A percentile compares a stretch with the other conserved stretches of the same genome.
Evolutionary conservation across 2,113 vertebrate species (phyloP).

Genomic region (Malurus alboscapulatus): DNA sequence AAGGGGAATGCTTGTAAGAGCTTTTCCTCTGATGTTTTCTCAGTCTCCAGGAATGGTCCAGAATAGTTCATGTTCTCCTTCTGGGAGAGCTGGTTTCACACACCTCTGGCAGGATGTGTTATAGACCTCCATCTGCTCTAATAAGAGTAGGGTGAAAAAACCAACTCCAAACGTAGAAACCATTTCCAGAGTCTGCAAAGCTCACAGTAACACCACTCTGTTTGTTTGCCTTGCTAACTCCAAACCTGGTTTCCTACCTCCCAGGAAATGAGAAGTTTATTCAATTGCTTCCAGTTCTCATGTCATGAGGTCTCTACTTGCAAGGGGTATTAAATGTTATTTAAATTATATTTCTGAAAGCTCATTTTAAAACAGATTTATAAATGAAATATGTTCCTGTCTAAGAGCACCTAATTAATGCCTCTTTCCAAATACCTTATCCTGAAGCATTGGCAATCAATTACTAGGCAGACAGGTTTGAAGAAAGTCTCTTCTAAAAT

Average conservation of each 20-base stretch:
- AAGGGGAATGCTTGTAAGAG: not conserved
- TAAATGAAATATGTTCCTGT: not conserved
- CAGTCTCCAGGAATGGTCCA: not conserved
- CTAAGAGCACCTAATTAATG: not conserved
- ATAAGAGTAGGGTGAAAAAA: not conserved
- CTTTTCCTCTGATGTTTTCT: not conserved
- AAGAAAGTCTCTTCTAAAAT: not conserved
- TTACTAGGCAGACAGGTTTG: conserved; percentile 20
- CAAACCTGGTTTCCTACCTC: not conserved
- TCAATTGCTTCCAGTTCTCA: not conserved
- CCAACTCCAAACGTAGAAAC: not conserved
- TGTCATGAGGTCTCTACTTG: not conserved
- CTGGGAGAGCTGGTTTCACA: not conserved
- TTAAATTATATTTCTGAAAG: not conserved
- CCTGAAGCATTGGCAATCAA: conserved; percentile 30
- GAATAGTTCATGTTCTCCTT: not conserved
- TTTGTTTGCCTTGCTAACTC: not conserved
- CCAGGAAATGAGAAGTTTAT: not conserved
- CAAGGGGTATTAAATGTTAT: not conserved
- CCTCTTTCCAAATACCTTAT: conserved; percentile 29
- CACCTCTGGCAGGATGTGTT: not conserved
- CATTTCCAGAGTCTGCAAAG: not conserved
- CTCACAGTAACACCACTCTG: not conserved
- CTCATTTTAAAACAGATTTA: not conserved
- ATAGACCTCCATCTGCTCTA: not conserved